These are phyloP conservation scores for Caenorhabditis sp. DNA, from an alignment of 2,888 invertebrate genomes.

Conservation along the genomic window DNA sequence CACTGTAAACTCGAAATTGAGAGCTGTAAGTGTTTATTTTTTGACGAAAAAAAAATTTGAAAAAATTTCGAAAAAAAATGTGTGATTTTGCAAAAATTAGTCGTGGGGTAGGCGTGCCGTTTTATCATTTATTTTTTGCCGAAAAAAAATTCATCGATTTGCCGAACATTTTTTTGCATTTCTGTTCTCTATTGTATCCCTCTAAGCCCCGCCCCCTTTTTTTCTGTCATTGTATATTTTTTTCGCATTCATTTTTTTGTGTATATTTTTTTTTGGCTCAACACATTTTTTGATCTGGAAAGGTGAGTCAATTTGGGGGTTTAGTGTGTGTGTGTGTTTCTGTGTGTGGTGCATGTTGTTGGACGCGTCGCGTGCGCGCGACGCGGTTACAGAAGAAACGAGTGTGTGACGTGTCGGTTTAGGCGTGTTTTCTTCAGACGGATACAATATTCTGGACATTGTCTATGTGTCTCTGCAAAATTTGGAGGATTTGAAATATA, in stretches of 20 bases:
- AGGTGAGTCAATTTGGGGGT: background rate
- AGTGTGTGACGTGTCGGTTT: constrained; percentile 43
- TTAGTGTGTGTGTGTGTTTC: background rate
- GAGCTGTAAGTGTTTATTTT: constrained; percentile 73
- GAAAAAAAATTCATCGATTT: constrained; percentile 26
- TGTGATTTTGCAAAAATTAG: constrained; percentile 13
- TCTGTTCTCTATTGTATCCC: no score
- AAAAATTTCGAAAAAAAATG: constrained; percentile 1
- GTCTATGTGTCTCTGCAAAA: constrained; percentile 49
- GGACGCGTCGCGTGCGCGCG: background rate
- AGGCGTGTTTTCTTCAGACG: constrained; percentile 56
- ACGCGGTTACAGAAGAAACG: no score
- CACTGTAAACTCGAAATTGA: constrained; percentile 75
- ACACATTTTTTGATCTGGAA: background rate
- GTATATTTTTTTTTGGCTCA: background rate
- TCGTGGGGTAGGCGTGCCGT: constrained; percentile 49
- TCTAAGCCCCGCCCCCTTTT: constrained; percentile 22
- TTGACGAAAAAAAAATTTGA: background rate
- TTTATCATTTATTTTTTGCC: constrained; percentile 7
- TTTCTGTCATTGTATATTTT: no score
- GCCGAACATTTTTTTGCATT: constrained; percentile 46
- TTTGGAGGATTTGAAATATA: constrained; percentile 34
- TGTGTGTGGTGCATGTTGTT: background rate
- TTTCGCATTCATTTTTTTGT: no score
- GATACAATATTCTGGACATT: constrained; percentile 60